Conservation (phyloP, 2,797 vertebrate species). For the Cynodonichthys magdalenae region DNA sequence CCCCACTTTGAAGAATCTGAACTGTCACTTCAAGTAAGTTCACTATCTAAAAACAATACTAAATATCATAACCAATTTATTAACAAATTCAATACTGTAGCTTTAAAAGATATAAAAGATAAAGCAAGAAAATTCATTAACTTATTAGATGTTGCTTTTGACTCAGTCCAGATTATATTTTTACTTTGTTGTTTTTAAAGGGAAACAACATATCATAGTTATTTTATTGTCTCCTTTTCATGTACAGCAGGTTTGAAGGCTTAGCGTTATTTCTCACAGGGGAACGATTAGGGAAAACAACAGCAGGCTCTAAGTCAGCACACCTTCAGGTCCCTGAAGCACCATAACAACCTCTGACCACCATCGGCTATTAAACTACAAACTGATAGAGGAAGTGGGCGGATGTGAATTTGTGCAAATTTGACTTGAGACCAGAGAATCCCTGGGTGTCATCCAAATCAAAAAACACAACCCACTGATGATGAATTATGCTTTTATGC, state of each 20-base stretch:
- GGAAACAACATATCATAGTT: too few relatives aligned
- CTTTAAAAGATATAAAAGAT: too few relatives aligned
- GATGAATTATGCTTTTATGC: constrained; percentile 35
- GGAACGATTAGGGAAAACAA: constrained; percentile 46
- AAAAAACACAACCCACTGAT: constrained; percentile 25
- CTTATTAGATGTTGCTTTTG: too few relatives aligned
- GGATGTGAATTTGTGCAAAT: constrained; percentile 39
- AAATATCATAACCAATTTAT: too few relatives aligned
- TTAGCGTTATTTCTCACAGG: constrained; percentile 29
- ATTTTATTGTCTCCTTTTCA: not conserved
- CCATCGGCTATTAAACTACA: constrained; percentile 43
- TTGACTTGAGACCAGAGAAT: constrained; percentile 49
- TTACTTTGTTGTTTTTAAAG: too few relatives aligned
- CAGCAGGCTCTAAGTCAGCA: constrained; percentile 54
- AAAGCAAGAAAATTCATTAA: too few relatives aligned
- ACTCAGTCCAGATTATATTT: too few relatives aligned
- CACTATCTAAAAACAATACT: too few relatives aligned
- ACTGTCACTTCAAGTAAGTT: too few relatives aligned
- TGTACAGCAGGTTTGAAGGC: constrained; percentile 31
- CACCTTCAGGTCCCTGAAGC: constrained; percentile 28
- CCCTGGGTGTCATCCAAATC: constrained; percentile 24
- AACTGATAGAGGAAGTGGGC: constrained; percentile 31
- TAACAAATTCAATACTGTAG: too few relatives aligned
- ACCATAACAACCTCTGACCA: constrained; percentile 28
- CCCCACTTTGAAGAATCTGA: too few relatives aligned